Percentiles rank a stretch among this genome's conserved stretches.
Conservation (phyloP, 2,888 invertebrate genomes). For the Cordylochernes scorpioides region DNA sequence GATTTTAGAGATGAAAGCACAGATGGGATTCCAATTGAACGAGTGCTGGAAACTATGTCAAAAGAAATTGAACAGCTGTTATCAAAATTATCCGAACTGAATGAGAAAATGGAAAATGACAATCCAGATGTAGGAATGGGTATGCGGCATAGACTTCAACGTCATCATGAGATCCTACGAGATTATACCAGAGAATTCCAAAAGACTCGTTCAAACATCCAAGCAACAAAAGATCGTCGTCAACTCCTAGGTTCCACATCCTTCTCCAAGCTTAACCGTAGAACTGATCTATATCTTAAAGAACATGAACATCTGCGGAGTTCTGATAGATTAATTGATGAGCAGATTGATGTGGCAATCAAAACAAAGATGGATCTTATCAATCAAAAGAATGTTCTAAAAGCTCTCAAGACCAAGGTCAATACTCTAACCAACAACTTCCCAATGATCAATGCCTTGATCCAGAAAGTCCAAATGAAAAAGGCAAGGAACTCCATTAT, state of each 20-base stretch:
- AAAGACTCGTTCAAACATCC: constrained; percentile 44
- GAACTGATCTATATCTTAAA: constrained; percentile 62
- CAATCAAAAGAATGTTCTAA: constrained; percentile 60
- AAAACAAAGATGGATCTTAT: constrained; percentile 78
- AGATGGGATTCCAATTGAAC: too few species aligned
- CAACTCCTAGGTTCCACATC: constrained; percentile 42
- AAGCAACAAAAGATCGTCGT: constrained; percentile 44
- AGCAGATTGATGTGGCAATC: too few species aligned
- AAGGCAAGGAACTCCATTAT: constrained; percentile 82
- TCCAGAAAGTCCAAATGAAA: constrained; percentile 66
- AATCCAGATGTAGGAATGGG: too few species aligned
- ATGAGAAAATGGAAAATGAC: too few species aligned
- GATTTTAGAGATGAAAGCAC: too few species aligned
- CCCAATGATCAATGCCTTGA: constrained; percentile 52
- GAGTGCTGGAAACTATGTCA: too few species aligned
- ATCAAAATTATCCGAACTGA: too few species aligned
- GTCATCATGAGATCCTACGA: constrained; percentile 79
- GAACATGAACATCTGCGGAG: constrained; percentile 68
- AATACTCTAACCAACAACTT: constrained; percentile 66
- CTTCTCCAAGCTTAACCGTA: constrained; percentile 48
- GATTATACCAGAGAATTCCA: constrained; percentile 72
- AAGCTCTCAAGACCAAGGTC: constrained; percentile 64
- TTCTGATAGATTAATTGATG: too few species aligned
- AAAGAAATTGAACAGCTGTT: too few species aligned
- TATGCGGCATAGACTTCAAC: constrained; percentile 74